Evolutionary conservation across 2,797 vertebrate species (phyloP).

Genomic region (Capromys pilorides): DNA sequence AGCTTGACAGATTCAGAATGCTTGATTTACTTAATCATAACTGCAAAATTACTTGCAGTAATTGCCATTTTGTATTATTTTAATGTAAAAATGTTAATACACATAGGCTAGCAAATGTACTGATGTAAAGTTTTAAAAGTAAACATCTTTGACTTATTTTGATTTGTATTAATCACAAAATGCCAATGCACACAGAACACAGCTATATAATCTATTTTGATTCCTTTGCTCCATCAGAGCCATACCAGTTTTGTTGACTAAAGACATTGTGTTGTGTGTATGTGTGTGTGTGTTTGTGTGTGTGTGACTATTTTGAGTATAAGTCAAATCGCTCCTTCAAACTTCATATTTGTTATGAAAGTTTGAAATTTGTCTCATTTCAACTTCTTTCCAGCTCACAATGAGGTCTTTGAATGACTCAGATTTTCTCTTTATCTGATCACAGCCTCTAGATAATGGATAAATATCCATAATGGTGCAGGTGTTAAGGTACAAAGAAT

Average conservation of each 20-base stretch:
- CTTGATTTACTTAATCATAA: background rate
- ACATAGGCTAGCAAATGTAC: background rate
- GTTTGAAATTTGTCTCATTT: background rate
- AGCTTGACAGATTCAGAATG: background rate
- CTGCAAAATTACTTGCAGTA: background rate
- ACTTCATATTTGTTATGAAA: background rate
- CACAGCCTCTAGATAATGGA: background rate
- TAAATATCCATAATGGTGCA: background rate
- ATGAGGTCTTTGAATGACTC: accelerated
- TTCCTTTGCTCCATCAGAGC: accelerated
- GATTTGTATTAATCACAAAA: background rate
- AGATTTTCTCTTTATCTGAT: background rate
- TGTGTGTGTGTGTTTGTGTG: background rate
- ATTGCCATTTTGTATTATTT: background rate
- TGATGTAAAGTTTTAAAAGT: background rate
- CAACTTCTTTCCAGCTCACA: background rate
- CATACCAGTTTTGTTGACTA: background rate
- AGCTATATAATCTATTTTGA: background rate
- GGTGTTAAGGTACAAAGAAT: background rate
- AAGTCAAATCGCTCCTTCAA: background rate
- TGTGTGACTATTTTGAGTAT: background rate
- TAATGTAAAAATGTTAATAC: background rate
- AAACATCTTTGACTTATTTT: background rate
- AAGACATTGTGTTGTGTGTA: background rate
- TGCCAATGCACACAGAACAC: background rate